These are phyloP conservation scores for Podilymbus podiceps DNA, from an alignment of 2,113 vertebrate species.

Conservation along the genomic window DNA sequence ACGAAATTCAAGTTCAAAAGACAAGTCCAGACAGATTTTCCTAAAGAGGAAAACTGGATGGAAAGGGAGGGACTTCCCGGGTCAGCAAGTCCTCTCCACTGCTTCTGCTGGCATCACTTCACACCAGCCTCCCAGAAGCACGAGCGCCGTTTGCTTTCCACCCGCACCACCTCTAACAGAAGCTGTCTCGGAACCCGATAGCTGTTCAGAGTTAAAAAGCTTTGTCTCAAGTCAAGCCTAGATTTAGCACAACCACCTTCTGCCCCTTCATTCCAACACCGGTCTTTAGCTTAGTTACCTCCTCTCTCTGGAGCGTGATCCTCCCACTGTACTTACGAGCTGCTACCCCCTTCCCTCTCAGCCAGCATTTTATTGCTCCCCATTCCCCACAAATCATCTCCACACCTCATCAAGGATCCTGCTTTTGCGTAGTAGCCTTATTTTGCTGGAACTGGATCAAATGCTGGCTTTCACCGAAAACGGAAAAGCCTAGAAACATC, in stretches of 20 bases:
- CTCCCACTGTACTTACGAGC: neutral
- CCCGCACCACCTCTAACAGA: fast-evolving
- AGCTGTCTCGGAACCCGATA: neutral
- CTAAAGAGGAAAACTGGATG: neutral
- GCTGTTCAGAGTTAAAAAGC: neutral
- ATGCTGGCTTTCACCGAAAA: neutral
- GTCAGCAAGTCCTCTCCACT: neutral
- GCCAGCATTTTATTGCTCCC: neutral
- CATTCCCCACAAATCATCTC: neutral
- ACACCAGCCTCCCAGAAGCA: neutral
- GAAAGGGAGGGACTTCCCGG: neutral
- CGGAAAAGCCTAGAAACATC: neutral
- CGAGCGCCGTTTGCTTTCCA: neutral
- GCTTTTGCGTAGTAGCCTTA: neutral
- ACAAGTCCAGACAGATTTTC: conserved; percentile 5
- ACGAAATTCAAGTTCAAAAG: conserved; percentile 26
- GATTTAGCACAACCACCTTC: neutral
- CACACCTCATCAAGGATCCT: neutral
- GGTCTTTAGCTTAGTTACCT: neutral
- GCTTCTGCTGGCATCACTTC: neutral
- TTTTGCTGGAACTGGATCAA: neutral
- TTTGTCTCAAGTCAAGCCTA: neutral
- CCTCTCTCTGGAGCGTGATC: neutral
- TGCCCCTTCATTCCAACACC: fast-evolving
- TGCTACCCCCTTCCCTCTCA: neutral